phyloP scores from a whole-genome alignment of 2,888 invertebrate genomes.

The Sisyra nigra region DNA sequence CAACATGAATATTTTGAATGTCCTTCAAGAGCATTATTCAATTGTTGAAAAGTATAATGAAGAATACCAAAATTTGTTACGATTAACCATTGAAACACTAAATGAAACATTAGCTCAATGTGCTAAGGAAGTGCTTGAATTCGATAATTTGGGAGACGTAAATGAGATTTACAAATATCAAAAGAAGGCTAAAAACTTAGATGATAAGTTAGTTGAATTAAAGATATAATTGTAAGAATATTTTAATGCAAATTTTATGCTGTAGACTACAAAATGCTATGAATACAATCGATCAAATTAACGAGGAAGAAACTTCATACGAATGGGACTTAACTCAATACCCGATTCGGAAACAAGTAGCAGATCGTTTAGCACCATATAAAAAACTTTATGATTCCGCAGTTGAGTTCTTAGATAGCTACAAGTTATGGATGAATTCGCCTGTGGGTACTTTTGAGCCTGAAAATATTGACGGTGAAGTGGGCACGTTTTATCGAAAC shows the following conservation, averaged over 20 bases:
- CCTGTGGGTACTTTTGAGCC: conserved; percentile 75
- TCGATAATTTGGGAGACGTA: conserved; percentile 77
- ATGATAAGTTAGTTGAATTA: conserved; percentile 36
- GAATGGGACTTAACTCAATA: conserved; percentile 81
- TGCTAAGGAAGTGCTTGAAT: conserved; percentile 64
- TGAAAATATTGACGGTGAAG: conserved; percentile 72
- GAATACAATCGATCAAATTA: conserved; percentile 70
- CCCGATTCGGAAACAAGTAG: conserved; percentile 61
- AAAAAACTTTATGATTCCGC: conserved; percentile 81
- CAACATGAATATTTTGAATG: conserved; percentile 61
- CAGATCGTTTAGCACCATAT: conserved; percentile 69
- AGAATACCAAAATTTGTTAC: conserved; percentile 73
- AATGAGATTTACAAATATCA: conserved; percentile 70
- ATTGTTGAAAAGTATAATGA: conserved; percentile 66
- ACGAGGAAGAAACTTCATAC: conserved; percentile 78
- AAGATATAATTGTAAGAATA: background rate
- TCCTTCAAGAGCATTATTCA: conserved; percentile 67
- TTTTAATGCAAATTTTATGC: background rate
- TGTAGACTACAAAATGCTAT: conserved; percentile 53
- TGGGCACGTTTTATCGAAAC: conserved; percentile 49
- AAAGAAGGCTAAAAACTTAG: conserved; percentile 61
- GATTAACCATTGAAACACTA: conserved; percentile 65
- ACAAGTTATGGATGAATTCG: conserved; percentile 71
- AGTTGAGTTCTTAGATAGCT: conserved; percentile 67
- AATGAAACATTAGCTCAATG: conserved; percentile 66